Evolutionary conservation across 2,113 vertebrate species (phyloP), one percentile per base, ranked within the genome.

Genomic region (Oryzias curvinotus): DNA sequence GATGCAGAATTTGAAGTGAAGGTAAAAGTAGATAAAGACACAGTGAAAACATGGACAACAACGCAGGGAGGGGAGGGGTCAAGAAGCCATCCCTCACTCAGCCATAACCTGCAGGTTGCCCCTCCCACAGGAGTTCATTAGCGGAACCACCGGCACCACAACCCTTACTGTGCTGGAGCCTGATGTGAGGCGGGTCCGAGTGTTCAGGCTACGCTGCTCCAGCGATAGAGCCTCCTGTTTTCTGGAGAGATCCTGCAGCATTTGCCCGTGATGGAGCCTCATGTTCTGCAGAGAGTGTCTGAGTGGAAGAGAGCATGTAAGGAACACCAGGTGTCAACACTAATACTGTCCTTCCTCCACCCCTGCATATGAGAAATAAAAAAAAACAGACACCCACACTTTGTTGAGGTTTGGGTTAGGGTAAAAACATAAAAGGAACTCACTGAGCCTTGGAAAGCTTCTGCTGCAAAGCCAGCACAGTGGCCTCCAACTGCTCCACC

Each of bases 371-470:
- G 26, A 5, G 5, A 3, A 28, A 28, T 28, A 7, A 28, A 7
- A 28, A 7, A 28, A 28, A 28, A 5, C 26, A 28, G 26, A 28
- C 26, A 28, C 26, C 26, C 26, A 28, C 26, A 28, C 26, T 5
- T 10, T 12, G 36, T 36, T 36, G 10, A 21, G 7, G 4, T 28
- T 14, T 15, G 10, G 14, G 3, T 14, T 15, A 3, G 21, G 21
- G 21, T 23, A 23, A 14, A 57, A 16, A 7, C 23, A 23, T 28
- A 47, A 41, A 6, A 12, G 6, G 1, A 17, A 50, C 96, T 86
- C 86, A 99, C 97, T 93, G 94, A 14, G 93, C 88, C 54, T 98
- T 90, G 0, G 87, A 87, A 16, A 96, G 80, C 76, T 98, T 97
- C 86, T 93, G 87, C 60, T 82, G 91, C 68, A 99, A 87, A 0